Conservation (phyloP, 2,113 vertebrate genomes). For the Eulemur rufifrons region DNA sequence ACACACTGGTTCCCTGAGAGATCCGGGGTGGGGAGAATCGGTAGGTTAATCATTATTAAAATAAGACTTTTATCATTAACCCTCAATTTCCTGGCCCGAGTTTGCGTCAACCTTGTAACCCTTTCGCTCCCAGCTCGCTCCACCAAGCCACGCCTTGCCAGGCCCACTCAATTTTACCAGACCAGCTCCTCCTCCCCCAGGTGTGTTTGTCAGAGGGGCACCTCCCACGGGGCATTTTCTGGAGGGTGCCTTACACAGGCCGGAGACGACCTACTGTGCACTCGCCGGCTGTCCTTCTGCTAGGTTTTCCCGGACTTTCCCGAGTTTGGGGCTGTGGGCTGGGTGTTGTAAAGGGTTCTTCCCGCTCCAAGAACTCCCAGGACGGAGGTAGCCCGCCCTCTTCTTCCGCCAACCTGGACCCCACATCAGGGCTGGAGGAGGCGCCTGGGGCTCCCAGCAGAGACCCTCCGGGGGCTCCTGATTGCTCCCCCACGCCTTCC, state of each 20-base stretch:
- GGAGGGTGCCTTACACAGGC: neutral
- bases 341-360: neutral
- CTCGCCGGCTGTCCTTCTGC: neutral
- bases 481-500: neutral
- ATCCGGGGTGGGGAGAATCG: neutral
- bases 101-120: conserved; percentile 47
- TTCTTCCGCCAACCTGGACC: neutral
- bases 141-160: conserved; percentile 60
- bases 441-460: accelerated
- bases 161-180: neutral
- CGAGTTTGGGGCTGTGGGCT: neutral
- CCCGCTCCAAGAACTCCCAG: neutral
- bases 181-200: neutral
- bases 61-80: conserved; percentile 57
- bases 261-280: neutral
- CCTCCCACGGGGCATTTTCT: neutral
- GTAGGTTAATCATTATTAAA: conserved; percentile 62
- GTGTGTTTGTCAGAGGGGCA: neutral
- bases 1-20: neutral
- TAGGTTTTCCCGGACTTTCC: neutral
- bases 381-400: neutral
- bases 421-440: neutral
- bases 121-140: conserved; percentile 1
- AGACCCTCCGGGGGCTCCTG: neutral
- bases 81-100: conserved; percentile 47